Evolutionary conservation across 2,888 invertebrate species (phyloP).

Genomic region (Heliconius ismenius): DNA sequence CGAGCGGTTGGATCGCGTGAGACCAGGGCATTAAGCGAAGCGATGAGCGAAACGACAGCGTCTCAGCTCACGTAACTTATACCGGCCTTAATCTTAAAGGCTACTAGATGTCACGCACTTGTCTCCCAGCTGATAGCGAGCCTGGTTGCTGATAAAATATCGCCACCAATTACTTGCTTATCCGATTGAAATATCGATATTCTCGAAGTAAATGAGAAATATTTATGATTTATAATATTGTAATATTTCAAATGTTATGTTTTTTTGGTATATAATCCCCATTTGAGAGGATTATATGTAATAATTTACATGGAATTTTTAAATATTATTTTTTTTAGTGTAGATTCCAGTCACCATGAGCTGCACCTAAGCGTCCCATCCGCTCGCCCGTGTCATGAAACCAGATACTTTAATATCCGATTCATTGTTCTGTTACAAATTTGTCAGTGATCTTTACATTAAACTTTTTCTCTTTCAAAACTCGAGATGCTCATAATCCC

Average conservation of each 20-base stretch:
- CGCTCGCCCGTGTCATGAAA: slow-evolving; percentile 79
- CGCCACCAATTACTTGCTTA: slow-evolving; percentile 44
- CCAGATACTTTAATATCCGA: slow-evolving; percentile 80
- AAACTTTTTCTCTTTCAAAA: slow-evolving; percentile 78
- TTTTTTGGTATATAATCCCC: not conserved
- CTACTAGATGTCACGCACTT: slow-evolving; percentile 70
- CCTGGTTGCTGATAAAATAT: slow-evolving; percentile 45
- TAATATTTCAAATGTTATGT: slow-evolving; percentile 25
- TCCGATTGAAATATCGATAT: slow-evolving; percentile 44
- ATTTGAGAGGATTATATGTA: not conserved
- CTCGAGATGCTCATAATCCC: slow-evolving; percentile 78
- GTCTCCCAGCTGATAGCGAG: slow-evolving; percentile 48
- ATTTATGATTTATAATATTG: slow-evolving; percentile 42
- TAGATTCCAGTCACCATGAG: slow-evolving; percentile 49
- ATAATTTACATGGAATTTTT: not conserved
- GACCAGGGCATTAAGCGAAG: slow-evolving; percentile 53
- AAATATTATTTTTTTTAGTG: slow-evolving; percentile 35
- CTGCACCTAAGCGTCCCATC: slow-evolving; percentile 65
- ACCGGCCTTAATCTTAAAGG: slow-evolving; percentile 61
- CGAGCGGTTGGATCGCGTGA: slow-evolving; percentile 54
- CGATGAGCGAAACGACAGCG: slow-evolving; percentile 56
- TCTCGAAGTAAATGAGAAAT: slow-evolving; percentile 36
- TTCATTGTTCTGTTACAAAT: slow-evolving; percentile 83
- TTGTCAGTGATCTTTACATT: slow-evolving; percentile 82
- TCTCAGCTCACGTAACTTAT: slow-evolving; percentile 60